Evolutionary conservation across 2,888 invertebrate species (phyloP), one percentile per base, ranked within the genome.

Genomic region (Cerceris ruficornis): DNA sequence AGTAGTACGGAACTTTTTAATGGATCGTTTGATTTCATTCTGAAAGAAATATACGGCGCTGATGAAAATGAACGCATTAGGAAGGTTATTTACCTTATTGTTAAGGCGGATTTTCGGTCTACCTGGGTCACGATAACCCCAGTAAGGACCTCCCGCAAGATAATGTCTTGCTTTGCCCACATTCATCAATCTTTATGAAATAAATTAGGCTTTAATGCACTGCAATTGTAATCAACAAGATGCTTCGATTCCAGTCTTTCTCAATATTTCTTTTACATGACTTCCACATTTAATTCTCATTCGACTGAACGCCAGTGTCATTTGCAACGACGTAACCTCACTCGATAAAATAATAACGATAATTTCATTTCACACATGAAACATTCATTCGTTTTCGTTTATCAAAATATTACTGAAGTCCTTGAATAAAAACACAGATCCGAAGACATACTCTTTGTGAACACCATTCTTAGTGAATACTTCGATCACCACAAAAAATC

Each of bases 61-160:
- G 2, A 14, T 14, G 54, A n/a, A 14, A 7, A 17, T 17, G 6
- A 15, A 17, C 17, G 2, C 9, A 50, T 17, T 28, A 58, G 52
- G 54, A 8, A n/a, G 8, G 41, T 62, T 17, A 8, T 60, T 59
- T 83, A 85, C 85, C 85, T 85, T 83, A 70, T 69, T 77, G 59
- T 81, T 83, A 78, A 75, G 67, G 82, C 76, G 73, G 60, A 75
- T 75, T 71, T 67, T 83, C 41, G 75, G 75, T 81, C 85, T 75
- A 78, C 65, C 55, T 71, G 81, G 83, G 77, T 77, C 62, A 14
- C 58, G 58, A 66, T 70, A 73, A 75, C 77, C 71, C 81, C 78
- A 76, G 72, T 65, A 71, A 71, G 67, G 75, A 77, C 71, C 77
- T 71, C 49, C 75, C 78, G 73, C 66, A 70, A 77, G 52, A 72